phyloP scores from a whole-genome alignment of 1,140 invertebrate genomes.

The Amphibalanus amphitrite region DNA sequence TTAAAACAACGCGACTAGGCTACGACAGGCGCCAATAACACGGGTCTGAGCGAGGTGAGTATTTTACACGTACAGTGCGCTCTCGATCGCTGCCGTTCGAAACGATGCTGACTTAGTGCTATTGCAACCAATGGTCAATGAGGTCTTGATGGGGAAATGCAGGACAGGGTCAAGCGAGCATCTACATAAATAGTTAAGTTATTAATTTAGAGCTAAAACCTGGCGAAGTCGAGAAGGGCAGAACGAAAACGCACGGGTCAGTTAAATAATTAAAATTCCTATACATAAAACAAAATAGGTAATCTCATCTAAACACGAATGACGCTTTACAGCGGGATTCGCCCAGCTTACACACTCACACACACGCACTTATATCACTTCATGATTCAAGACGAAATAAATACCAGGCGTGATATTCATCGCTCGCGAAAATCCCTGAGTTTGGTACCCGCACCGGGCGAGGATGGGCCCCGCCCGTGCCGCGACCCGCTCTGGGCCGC shows the following conservation, averaged over 20 bases:
- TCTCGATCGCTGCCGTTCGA: not conserved
- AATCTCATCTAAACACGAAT: not conserved
- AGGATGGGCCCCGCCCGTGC: too few relatives aligned
- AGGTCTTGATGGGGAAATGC: not conserved
- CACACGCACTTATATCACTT: not conserved
- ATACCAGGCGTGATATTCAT: not conserved
- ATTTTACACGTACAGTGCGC: not conserved
- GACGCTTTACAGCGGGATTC: not conserved
- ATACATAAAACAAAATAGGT: slow-evolving; percentile 1
- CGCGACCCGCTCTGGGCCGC: too few relatives aligned
- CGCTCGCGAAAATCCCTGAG: not conserved
- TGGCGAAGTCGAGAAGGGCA: not conserved
- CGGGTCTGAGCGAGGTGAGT: not conserved
- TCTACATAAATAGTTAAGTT: not conserved
- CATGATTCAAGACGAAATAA: not conserved
- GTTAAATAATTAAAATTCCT: slow-evolving; percentile 1
- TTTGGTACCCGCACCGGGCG: not conserved
- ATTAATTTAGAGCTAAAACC: not conserved
- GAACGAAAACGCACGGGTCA: not conserved
- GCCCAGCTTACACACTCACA: not conserved
- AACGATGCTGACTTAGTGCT: not conserved
- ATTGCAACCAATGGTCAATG: not conserved
- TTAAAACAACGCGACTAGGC: not conserved
- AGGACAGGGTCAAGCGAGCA: not conserved
- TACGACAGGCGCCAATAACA: not conserved